Base-by-base conservation (phyloP, 2,888 invertebrate genomes). In the Aplocera efformata region DNA sequence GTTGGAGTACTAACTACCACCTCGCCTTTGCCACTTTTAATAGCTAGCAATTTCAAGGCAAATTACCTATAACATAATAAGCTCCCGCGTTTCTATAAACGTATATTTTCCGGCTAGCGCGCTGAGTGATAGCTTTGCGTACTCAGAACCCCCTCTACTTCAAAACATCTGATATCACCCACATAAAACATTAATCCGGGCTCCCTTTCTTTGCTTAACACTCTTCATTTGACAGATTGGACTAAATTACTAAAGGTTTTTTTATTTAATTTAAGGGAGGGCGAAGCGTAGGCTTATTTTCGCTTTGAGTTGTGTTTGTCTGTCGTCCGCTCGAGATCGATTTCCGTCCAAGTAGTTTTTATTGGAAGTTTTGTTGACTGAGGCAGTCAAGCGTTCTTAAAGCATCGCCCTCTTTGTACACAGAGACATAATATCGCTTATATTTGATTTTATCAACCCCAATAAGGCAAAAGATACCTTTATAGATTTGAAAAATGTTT, bases 161-260 rank as follows among this genome's bases (percentile, higher is more conserved):
- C 52, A 66, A 65, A 65, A 63, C 72, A 73, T 72, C 67, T 69
- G 69, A 77, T 76, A 72, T 70, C 69, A 59, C 67, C 73, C 74
- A 73, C 74, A 72, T 71, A 75, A 70, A 79, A 73, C 70, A 79
- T 74, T 76, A 79, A 80, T 77, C 71, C 64, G 45, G 63, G 57
- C 67, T 77, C 51, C 85, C 84, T 84, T 74, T 86, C 84, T 88
- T 88, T 88, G 77, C 84, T 69, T 59, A 88, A 75, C 85, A 85
- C 86, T 88, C 80, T 85, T 79, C 82, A 80, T 84, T 84, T 86
- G 86, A 88, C 86, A 88, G 84, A 85, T 88, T 83, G 82, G 67
- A 72, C 81, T 80, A 79, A 79, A 81, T 84, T 76, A 83, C 75
- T 75, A 68, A 70, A 78, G 78, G 72, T 78, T 83, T 85, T 60